A percentile compares a stretch with the other conserved stretches of the same genome.
Conservation (phyloP, 2,113 vertebrate species). For the Boleophthalmus pectinirostris region DNA sequence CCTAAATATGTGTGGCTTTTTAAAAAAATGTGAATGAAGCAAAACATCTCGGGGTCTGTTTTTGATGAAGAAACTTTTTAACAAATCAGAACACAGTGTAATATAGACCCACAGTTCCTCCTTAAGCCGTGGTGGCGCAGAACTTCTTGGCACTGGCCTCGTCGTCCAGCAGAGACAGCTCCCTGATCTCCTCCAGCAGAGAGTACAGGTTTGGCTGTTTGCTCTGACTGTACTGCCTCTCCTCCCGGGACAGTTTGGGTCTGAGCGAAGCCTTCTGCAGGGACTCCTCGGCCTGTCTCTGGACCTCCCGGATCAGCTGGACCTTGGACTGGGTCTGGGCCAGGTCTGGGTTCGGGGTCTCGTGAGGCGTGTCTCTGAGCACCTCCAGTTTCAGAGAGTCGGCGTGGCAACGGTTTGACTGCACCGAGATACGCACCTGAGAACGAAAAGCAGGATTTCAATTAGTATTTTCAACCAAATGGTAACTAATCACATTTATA, state of each 20-base stretch:
- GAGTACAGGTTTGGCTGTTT: constrained; percentile 83
- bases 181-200: constrained; percentile 89
- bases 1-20: no score
- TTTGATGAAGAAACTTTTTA: no score
- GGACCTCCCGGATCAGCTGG: constrained; percentile 86
- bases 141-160: not conserved
- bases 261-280: constrained; percentile 64
- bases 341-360: not conserved
- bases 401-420: constrained; percentile 79
- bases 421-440: constrained; percentile 87
- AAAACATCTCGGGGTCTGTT: no score
- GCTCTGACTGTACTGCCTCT: constrained; percentile 85
- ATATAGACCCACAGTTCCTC: not conserved
- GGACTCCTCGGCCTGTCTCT: constrained; percentile 78
- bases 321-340: constrained; percentile 52
- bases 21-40: no score
- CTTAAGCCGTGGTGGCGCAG: constrained; percentile 30
- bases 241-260: constrained; percentile 73
- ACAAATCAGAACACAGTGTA: no score
- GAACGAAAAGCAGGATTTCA: not conserved
- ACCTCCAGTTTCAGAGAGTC: constrained; percentile 84
- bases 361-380: constrained; percentile 75
- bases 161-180: constrained; percentile 80
- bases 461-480: no score
- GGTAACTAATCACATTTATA: no score